Percentiles rank a stretch among this genome's conserved stretches.
phyloP scores from a whole-genome alignment of 2,113 vertebrate species.

The Syngnathoides biaculeatus region DNA sequence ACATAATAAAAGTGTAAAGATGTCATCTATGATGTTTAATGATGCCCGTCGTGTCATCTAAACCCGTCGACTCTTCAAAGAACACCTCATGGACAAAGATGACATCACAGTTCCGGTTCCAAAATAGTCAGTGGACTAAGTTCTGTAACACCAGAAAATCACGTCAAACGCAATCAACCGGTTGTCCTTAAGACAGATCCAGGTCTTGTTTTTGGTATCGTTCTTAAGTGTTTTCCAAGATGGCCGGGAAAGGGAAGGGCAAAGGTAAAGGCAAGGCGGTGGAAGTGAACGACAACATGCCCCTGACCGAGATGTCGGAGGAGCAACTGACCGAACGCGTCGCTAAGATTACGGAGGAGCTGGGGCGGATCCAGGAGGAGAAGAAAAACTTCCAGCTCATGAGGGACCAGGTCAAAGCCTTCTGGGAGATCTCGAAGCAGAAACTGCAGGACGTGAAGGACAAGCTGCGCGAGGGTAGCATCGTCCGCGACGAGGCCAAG shows the following conservation, averaged over 20 bases:
- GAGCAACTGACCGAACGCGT: background rate
- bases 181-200: background rate
- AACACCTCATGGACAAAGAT: background rate
- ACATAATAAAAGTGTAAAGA: too few species aligned
- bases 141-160: background rate
- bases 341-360: background rate
- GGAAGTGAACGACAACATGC: background rate
- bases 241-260: constrained; percentile 3
- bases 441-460: constrained; percentile 9
- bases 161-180: background rate
- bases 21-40: constrained; percentile 1
- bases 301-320: background rate
- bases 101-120: background rate
- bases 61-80: background rate
- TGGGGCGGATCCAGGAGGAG: background rate
- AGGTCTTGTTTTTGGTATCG: background rate
- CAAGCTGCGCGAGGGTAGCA: constrained; percentile 5
- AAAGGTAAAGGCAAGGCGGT: background rate
- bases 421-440: constrained; percentile 7
- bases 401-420: constrained; percentile 6
- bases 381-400: constrained; percentile 1
- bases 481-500: constrained; percentile 5
- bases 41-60: background rate
- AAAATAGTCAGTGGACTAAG: background rate
- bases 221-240: background rate